phyloP scores from a whole-genome alignment of 2,113 vertebrate genomes.

The Lucifuga dentata region DNA sequence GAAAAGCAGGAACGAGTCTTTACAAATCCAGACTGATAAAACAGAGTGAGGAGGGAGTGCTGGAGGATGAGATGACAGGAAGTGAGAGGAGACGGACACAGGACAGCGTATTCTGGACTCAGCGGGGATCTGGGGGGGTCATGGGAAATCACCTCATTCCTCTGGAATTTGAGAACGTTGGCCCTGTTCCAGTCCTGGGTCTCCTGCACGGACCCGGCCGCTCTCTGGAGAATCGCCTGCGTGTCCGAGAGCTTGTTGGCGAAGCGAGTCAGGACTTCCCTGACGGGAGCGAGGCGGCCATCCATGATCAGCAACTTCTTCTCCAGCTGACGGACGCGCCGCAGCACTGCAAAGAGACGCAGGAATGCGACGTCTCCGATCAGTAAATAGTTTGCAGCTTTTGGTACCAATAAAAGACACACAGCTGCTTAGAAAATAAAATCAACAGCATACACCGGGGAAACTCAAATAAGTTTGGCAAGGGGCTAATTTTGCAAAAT shows the following conservation, averaged over 20 bases:
- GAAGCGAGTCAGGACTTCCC: conserved; percentile 84
- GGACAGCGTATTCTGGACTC: too few relatives aligned
- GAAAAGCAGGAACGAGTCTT: background rate
- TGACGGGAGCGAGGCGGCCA: conserved; percentile 82
- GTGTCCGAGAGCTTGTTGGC: conserved; percentile 84
- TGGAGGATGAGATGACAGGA: background rate
- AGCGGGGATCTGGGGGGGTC: background rate
- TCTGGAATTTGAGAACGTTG: conserved; percentile 83
- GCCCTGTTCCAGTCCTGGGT: conserved; percentile 82
- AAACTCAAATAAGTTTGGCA: too few relatives aligned
- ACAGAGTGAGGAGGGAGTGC: background rate
- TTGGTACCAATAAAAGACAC: too few relatives aligned
- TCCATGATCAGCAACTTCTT: conserved; percentile 85
- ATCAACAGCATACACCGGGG: too few relatives aligned
- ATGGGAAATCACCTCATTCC: conserved; percentile 83
- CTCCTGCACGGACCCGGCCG: conserved; percentile 75
- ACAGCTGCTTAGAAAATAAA: too few relatives aligned
- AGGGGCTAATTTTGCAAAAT: too few relatives aligned
- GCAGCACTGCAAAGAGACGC: conserved; percentile 54
- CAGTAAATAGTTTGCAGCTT: too few relatives aligned
- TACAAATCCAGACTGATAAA: conserved; percentile 20
- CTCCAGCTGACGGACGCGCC: conserved; percentile 85
- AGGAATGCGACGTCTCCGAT: too few relatives aligned
- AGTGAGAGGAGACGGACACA: background rate
- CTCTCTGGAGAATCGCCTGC: conserved; percentile 82